A percentile compares a stretch with the other conserved stretches of the same genome.
phyloP scores from a whole-genome alignment of 1,140 invertebrate species.

The Drosophila nigromelanica region DNA sequence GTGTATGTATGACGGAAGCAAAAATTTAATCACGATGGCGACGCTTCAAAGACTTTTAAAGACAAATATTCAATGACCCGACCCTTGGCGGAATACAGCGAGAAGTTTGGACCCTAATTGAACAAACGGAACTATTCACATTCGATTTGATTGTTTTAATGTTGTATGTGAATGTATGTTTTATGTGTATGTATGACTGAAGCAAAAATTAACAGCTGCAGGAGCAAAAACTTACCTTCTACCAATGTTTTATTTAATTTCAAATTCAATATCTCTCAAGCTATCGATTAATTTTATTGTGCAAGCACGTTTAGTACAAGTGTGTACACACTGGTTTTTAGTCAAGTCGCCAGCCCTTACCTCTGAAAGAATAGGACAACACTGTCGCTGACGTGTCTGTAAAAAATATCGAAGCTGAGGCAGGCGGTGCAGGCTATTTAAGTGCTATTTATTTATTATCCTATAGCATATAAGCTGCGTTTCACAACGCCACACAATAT shows the following conservation, averaged over 20 bases:
- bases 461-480: slow-evolving; percentile 68
- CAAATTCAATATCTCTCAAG: neutral
- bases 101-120: slow-evolving; percentile 65
- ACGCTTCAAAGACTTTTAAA: slow-evolving; percentile 67
- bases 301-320: neutral
- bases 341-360: slow-evolving; percentile 16
- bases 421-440: slow-evolving; percentile 68
- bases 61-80: slow-evolving; percentile 64
- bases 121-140: neutral
- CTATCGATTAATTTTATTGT: neutral
- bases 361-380: slow-evolving; percentile 7
- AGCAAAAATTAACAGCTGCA: neutral
- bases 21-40: slow-evolving; percentile 63
- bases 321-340: slow-evolving; percentile 19
- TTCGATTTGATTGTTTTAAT: slow-evolving; percentile 6
- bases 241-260: neutral
- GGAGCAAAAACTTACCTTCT: neutral
- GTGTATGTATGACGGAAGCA: neutral
- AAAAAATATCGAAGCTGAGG: slow-evolving; percentile 57
- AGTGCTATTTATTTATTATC: slow-evolving; percentile 58
- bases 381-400: slow-evolving; percentile 65
- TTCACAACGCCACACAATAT: slow-evolving; percentile 49
- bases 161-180: slow-evolving; percentile 8
- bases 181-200: neutral
- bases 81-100: slow-evolving; percentile 62